Evolutionary conservation across 2,888 invertebrate genomes (phyloP).

Genomic region (Cataglyphis livida): DNA sequence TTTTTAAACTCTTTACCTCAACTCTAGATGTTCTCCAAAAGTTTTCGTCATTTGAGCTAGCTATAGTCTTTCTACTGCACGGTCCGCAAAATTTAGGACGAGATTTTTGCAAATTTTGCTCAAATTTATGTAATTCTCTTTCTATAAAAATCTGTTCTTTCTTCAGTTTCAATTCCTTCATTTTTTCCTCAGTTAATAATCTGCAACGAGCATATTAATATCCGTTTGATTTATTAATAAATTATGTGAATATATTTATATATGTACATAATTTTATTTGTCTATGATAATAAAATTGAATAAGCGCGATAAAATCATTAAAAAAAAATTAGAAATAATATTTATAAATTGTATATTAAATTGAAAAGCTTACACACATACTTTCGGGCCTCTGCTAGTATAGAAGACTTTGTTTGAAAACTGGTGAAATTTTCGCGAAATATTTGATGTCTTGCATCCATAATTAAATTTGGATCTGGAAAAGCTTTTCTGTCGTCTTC

Average conservation of each 20-base stretch:
- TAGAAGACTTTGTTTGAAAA: constrained; percentile 60
- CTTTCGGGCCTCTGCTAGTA: constrained; percentile 71
- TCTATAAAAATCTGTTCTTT: constrained; percentile 75
- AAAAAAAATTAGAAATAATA: not conserved
- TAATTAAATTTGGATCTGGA: constrained; percentile 78
- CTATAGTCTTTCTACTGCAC: constrained; percentile 70
- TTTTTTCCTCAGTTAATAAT: constrained; percentile 72
- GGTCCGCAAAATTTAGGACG: constrained; percentile 76
- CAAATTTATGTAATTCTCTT: constrained; percentile 77
- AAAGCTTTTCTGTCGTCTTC: constrained; percentile 62
- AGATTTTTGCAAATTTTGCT: constrained; percentile 69
- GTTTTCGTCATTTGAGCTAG: constrained; percentile 73
- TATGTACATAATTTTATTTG: not conserved
- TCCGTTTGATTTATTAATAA: not conserved
- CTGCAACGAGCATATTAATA: constrained; percentile 58
- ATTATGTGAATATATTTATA: not conserved
- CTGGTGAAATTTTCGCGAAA: constrained; percentile 65
- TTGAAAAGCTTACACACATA: constrained; percentile 33
- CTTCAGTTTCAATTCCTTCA: constrained; percentile 67
- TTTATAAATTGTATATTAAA: constrained; percentile 21
- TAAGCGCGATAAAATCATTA: not conserved
- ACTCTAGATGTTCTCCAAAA: constrained; percentile 75
- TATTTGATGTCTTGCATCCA: constrained; percentile 78
- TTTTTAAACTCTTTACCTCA: constrained; percentile 57
- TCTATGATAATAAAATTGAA: constrained; percentile 14